phyloP scores from a whole-genome alignment of 2,888 invertebrate genomes.

The Patella pellucida region DNA sequence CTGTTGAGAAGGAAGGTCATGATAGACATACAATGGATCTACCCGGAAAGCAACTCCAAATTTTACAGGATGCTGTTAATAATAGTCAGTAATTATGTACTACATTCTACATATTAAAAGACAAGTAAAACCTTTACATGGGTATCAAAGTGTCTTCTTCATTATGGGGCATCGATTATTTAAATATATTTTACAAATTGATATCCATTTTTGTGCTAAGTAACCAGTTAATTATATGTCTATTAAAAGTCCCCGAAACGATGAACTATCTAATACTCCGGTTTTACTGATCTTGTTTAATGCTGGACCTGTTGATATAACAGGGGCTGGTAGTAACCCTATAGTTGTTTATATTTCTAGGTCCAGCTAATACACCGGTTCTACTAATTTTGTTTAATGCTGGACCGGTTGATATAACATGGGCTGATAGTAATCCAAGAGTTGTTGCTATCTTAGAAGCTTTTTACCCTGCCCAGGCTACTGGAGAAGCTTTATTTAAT shows the following conservation, averaged over 20 bases:
- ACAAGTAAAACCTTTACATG: too few relatives aligned
- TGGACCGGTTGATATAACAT: conserved; percentile 48
- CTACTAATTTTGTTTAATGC: conserved; percentile 52
- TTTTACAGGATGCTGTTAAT: conserved; percentile 53
- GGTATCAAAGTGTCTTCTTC: too few relatives aligned
- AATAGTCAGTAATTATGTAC: conserved; percentile 21
- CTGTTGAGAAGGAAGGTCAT: conserved; percentile 55
- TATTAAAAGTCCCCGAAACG: background rate
- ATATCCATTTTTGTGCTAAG: too few relatives aligned
- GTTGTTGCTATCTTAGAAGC: conserved; percentile 56
- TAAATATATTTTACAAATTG: background rate
- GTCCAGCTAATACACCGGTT: conserved; percentile 35
- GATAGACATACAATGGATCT: conserved; percentile 56
- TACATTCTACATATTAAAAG: background rate
- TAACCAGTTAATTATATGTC: too few relatives aligned
- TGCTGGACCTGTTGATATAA: conserved; percentile 50
- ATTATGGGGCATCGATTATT: background rate
- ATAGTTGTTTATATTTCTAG: conserved; percentile 30
- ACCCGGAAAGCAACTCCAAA: conserved; percentile 56
- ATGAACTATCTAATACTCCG: conserved; percentile 19
- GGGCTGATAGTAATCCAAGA: conserved; percentile 36
- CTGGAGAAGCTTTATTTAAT: conserved; percentile 55
- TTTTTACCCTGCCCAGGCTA: conserved; percentile 63
- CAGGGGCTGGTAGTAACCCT: conserved; percentile 36
- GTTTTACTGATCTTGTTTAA: conserved; percentile 53